Base-by-base conservation (phyloP, 2,797 vertebrate species). In the Glyptemys insculpta region DNA sequence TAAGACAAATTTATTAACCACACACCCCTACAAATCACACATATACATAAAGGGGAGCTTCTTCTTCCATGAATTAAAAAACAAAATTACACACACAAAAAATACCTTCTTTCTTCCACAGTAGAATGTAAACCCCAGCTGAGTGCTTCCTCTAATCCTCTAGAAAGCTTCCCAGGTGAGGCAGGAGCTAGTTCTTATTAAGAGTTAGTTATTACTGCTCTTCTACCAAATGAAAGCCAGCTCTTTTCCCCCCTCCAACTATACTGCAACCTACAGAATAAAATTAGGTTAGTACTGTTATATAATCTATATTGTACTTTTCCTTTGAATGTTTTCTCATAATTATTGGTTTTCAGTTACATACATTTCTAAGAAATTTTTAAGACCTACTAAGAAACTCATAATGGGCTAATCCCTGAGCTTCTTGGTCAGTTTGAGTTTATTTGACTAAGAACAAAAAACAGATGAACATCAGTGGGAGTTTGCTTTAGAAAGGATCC, bases 1-100 rank as follows among this genome's bases (percentile, higher is more conserved):
- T 83, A 10, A 44, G 44, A 21, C 27, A 31, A 0, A 0, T 62
- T 86, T 81, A 49, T 85, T 85, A 81, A 83, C 27, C 19, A 29
- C 2, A 12, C 14, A 79, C 18, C 18, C 29, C 25, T 68, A n/a
- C 82, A 94, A 91, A 21, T 23, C 23, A 3, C 16, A 16, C 6
- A 4, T 8, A n/a, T 41, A 65, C 6, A 72, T 0, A 44, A 76
- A 44, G 41, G 41, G 2, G 25, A 0, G 0, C 23, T 79, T 27
- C 27, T 50, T 68, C 11, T 95, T 88, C 53, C 4, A 18, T 1
- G 9, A 12, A 62, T 88, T 88, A 52, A 92, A 92, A 86, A 53
- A 74, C 12, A 27, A 41, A 56, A 54, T 29, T 5, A 56, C 25
- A 25, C 31, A 34, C 8, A 31, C 6, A 53, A 72, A 84, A 87